A percentile compares a stretch with the other conserved stretches of the same genome.
Evolutionary conservation across 2,113 vertebrate genomes (phyloP).

Genomic region (Chloropsis cyanopogon): DNA sequence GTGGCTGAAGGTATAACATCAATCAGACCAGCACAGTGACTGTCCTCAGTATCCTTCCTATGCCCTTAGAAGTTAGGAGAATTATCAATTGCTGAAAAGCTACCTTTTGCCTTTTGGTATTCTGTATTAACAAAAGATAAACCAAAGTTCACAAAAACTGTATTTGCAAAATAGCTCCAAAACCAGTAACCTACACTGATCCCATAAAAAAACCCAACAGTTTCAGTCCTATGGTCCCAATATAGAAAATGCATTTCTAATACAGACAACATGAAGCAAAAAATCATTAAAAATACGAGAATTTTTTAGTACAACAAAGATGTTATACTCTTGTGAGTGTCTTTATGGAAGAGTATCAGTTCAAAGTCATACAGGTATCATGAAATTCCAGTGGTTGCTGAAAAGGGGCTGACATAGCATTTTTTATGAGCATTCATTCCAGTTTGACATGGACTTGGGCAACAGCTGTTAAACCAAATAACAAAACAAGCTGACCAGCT

Average conservation of each 20-base stretch:
- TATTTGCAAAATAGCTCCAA: neutral
- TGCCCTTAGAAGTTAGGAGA: neutral
- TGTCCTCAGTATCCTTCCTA: neutral
- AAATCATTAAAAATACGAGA: neutral
- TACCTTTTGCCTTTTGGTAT: neutral
- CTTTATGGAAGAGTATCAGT: neutral
- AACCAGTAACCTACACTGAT: neutral
- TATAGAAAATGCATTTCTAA: neutral
- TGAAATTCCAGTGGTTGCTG: neutral
- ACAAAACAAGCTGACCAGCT: neutral
- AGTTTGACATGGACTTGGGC: neutral
- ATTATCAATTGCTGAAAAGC: neutral
- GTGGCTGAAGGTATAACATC: neutral
- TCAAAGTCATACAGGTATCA: neutral
- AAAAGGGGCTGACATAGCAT: neutral
- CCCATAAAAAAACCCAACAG: neutral
- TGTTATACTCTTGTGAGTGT: neutral
- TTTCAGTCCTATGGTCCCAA: neutral
- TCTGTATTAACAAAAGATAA: neutral
- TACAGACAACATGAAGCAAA: neutral
- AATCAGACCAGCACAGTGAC: neutral
- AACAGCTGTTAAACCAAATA: neutral
- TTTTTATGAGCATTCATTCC: neutral
- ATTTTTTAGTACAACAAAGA: neutral
- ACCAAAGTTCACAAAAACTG: neutral